These are phyloP conservation scores for Apeira syringaria DNA, from an alignment of 2,888 invertebrate genomes.

Conservation along the genomic window DNA sequence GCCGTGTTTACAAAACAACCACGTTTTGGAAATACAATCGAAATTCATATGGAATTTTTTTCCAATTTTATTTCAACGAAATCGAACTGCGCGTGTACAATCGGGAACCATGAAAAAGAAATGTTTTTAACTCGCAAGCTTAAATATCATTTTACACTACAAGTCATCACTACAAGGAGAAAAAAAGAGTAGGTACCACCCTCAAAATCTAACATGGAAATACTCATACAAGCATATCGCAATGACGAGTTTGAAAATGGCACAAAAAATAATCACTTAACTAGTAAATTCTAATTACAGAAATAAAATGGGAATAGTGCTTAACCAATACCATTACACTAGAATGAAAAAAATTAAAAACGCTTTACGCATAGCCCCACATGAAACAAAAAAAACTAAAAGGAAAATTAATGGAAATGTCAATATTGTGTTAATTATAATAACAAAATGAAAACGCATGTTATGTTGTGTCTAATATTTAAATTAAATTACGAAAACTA, in stretches of 20 bases:
- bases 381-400: conserved; percentile 45
- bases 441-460: conserved; percentile 37
- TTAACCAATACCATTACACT: conserved; percentile 62
- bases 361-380: conserved; percentile 60
- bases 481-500: conserved; percentile 66
- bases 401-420: conserved; percentile 65
- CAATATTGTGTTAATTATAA: conserved; percentile 48
- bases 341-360: conserved; percentile 52
- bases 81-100: conserved; percentile 21
- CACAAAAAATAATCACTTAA: conserved; percentile 44
- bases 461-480: conserved; percentile 65
- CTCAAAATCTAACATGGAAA: conserved; percentile 42
- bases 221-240: conserved; percentile 1
- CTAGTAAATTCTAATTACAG: conserved; percentile 61
- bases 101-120: conserved; percentile 30
- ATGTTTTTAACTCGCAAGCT: conserved; percentile 47
- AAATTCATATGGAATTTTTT: conserved; percentile 8
- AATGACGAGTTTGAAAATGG: conserved; percentile 55
- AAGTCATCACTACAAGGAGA: conserved; percentile 50
- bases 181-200: conserved; percentile 53
- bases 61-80: conserved; percentile 10
- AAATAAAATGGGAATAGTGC: conserved; percentile 76
- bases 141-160: conserved; percentile 54
- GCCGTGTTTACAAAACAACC: conserved; percentile 65
- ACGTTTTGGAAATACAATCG: conserved; percentile 35